Evolutionary conservation across 2,113 vertebrate genomes (phyloP).

Genomic region (Bubo bubo): DNA sequence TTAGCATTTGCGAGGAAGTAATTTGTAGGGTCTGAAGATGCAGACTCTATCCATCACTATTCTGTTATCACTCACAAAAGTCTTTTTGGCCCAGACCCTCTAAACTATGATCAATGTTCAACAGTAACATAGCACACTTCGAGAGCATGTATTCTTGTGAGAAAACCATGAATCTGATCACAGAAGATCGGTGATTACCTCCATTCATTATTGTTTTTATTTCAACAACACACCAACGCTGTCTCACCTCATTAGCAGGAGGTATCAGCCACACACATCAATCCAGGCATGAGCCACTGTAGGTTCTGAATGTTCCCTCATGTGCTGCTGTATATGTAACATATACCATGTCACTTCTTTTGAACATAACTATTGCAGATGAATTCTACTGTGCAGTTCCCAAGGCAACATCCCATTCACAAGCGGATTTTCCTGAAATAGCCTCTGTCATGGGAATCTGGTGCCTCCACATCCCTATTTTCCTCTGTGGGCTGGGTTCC

Average conservation of each 20-base stretch:
- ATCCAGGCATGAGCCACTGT: background rate
- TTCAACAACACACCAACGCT: background rate
- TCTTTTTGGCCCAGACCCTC: background rate
- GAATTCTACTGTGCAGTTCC: background rate
- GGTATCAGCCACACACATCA: rapidly evolving
- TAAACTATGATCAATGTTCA: background rate
- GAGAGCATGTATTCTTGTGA: background rate
- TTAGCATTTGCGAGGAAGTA: rapidly evolving
- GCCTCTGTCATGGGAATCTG: background rate
- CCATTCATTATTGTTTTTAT: background rate
- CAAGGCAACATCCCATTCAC: background rate
- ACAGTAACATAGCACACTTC: background rate
- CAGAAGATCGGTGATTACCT: background rate
- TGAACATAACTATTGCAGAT: background rate
- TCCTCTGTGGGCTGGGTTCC: background rate
- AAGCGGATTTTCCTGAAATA: background rate
- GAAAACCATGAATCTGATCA: background rate
- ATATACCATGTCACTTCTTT: background rate
- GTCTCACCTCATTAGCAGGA: background rate
- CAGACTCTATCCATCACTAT: background rate
- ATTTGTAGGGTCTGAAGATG: background rate
- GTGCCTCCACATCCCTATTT: background rate
- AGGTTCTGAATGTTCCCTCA: background rate
- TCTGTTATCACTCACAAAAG: background rate
- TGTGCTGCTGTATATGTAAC: background rate